Evolutionary conservation across 2,113 vertebrate species (phyloP).

Genomic region (Aepyceros melampus): DNA sequence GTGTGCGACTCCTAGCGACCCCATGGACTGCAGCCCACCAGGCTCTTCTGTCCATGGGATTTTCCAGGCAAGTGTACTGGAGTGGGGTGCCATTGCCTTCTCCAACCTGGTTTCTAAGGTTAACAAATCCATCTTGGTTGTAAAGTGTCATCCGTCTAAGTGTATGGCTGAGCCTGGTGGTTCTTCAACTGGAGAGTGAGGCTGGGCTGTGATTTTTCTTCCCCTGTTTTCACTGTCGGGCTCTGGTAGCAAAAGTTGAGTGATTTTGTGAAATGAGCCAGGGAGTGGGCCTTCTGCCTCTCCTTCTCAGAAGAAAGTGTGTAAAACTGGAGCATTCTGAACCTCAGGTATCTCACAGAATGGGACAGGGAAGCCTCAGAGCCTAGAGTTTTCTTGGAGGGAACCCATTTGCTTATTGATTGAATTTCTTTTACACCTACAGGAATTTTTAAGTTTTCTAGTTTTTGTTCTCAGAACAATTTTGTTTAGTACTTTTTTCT

Average conservation of each 20-base stretch:
- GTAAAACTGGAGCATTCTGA: background rate
- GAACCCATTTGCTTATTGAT: background rate
- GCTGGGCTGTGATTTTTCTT: background rate
- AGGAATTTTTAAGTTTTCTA: background rate
- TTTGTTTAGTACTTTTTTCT: background rate
- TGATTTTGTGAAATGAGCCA: background rate
- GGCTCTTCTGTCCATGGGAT: no score
- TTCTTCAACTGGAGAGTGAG: background rate
- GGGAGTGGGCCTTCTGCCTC: background rate
- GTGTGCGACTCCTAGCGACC: no score
- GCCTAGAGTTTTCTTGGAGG: background rate
- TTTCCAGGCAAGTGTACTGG: no score
- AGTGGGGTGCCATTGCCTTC: no score
- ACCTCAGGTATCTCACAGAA: background rate
- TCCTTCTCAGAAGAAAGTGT: background rate
- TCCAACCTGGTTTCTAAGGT: background rate
- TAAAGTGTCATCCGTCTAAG: rapidly evolving
- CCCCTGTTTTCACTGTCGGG: background rate
- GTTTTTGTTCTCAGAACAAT: background rate
- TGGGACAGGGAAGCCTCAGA: background rate
- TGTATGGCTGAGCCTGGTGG: rapidly evolving
- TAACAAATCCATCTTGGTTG: no score
- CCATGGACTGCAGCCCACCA: no score
- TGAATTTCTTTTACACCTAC: background rate
- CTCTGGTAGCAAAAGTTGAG: background rate